phyloP scores from a whole-genome alignment of 2,888 invertebrate species.

The Drosophila dives region DNA sequence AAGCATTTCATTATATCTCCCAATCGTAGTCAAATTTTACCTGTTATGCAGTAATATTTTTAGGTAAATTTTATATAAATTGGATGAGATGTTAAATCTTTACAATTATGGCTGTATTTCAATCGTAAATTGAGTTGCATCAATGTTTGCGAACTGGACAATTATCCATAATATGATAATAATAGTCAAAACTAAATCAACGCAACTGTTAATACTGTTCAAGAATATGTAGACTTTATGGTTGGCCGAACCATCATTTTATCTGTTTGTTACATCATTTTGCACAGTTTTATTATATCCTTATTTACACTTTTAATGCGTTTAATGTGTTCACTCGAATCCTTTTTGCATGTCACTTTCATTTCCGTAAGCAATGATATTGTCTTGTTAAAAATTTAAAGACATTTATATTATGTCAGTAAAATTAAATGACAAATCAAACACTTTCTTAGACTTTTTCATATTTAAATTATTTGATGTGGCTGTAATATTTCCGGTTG shows the following conservation, averaged over 20 bases:
- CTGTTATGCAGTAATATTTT: neutral
- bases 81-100: neutral
- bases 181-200: neutral
- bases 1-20: neutral
- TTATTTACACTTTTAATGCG: neutral
- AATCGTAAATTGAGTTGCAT: neutral
- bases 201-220: too few species aligned
- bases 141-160: too few species aligned
- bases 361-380: neutral
- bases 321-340: neutral
- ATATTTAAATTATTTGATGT: constrained; percentile 6
- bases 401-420: constrained; percentile 2
- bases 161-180: neutral
- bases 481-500: neutral
- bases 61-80: neutral
- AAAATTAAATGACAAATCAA: constrained; percentile 1
- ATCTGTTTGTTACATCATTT: neutral
- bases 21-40: neutral
- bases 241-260: neutral
- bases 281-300: neutral
- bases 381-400: neutral
- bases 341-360: neutral
- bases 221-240: neutral
- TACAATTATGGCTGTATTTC: neutral
- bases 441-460: neutral